A percentile compares a stretch with the other conserved stretches of the same genome.
Evolutionary conservation across 2,888 invertebrate species (phyloP).

Genomic region (Caenorhabditis drosophilae): DNA sequence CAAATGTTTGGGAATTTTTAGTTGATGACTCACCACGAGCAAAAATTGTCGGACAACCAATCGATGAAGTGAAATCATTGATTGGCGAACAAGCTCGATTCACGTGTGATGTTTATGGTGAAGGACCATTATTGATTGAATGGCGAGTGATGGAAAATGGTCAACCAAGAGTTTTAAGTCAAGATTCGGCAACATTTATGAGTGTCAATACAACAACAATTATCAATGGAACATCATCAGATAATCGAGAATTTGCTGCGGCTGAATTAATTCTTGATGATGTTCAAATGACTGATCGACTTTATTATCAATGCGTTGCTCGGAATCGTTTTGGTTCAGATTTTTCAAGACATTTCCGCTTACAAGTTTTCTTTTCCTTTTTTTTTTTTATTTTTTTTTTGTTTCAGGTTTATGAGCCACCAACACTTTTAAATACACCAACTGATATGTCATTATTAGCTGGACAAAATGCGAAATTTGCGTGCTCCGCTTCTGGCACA

Average conservation of each 20-base stretch:
- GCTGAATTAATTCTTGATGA: conserved; percentile 34
- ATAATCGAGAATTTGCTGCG: conserved; percentile 36
- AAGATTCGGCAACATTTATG: conserved; percentile 34
- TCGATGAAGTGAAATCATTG: conserved; percentile 24
- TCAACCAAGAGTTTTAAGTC: conserved; percentile 31
- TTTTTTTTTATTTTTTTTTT: too few species aligned
- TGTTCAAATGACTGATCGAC: conserved; percentile 34
- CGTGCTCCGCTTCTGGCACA: conserved; percentile 47
- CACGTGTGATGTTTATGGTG: conserved; percentile 47
- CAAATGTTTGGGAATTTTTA: conserved; percentile 7
- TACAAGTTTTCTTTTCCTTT: too few species aligned
- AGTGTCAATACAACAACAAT: conserved; percentile 37
- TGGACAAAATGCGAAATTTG: conserved; percentile 49
- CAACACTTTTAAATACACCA: conserved; percentile 42
- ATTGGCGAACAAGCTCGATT: conserved; percentile 33
- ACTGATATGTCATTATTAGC: conserved; percentile 45
- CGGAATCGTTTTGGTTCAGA: conserved; percentile 46
- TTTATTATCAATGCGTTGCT: conserved; percentile 50
- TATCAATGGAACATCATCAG: conserved; percentile 41
- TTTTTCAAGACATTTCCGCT: conserved; percentile 27
- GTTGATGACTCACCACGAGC: conserved; percentile 52
- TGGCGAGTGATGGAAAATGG: conserved; percentile 52
- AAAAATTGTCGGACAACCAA: conserved; percentile 42
- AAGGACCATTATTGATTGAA: conserved; percentile 40
- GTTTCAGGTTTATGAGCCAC: conserved; percentile 45